Evolutionary conservation across 2,888 invertebrate species (phyloP).

Genomic region (Limnephilus rhombicus): DNA sequence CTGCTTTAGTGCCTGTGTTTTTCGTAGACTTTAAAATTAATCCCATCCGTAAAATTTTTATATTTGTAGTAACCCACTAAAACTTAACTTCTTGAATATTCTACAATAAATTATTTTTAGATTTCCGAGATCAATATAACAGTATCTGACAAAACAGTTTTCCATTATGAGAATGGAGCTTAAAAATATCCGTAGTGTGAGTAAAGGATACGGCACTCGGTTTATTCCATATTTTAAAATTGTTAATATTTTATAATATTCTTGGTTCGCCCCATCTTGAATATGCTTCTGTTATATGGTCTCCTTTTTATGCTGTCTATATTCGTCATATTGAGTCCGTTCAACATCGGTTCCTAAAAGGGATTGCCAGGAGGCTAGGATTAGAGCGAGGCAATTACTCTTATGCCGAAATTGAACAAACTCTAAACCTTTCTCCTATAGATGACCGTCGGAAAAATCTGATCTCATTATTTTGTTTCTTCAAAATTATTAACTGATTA

Average conservation of each 20-base stretch:
- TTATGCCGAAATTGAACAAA: no score
- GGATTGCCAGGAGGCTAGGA: no score
- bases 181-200: background rate
- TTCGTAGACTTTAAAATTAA: background rate
- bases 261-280: no score
- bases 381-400: no score
- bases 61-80: background rate
- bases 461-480: no score
- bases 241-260: background rate
- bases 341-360: no score
- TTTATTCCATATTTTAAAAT: background rate
- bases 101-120: background rate
- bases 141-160: background rate
- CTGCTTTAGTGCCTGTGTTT: background rate
- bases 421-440: no score
- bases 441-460: no score
- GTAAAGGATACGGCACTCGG: background rate
- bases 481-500: no score
- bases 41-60: background rate
- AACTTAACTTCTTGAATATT: background rate
- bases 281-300: no score
- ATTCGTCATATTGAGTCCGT: no score
- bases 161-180: background rate
- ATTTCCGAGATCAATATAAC: background rate
- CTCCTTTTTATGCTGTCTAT: no score